Base-by-base conservation (phyloP, 1,140 invertebrate genomes). In the Meloidogyne exigua region DNA sequence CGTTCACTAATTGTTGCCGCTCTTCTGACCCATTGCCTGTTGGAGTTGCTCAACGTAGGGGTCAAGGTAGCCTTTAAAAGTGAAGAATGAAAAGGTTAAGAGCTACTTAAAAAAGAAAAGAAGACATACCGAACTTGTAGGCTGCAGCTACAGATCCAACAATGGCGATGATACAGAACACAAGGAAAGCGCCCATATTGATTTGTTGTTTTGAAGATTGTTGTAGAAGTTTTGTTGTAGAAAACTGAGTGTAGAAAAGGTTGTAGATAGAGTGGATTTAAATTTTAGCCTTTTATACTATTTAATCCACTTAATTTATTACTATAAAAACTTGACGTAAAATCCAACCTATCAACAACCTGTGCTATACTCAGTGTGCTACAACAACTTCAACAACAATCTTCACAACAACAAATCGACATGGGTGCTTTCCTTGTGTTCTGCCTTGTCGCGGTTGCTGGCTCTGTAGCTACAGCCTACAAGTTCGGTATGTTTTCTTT, bases 371-470 rank as follows among this genome's bases (percentile, higher is more conserved):
- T 49, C n/a, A 74, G 28, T 11, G 66, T 49, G 11, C 49, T 63
- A 39, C 72, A 66, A 44, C 49, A n/a, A n/a, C 49, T 57, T 57
- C 49, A 57, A 57, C 49, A 57, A n/a, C 49, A n/a, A n/a, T n/a
- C 49, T 57, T 57, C 49, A 57, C n/a, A 57, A 57, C 49, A 57
- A 57, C 49, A 49, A 49, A n/a, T 57, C 49, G 21, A 57, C 49
- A 57, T 57, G 49, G 49, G 49, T 57, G 49, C 49, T 9, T 18
- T n/a, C 49, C 5, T 57, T n/a, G 18, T 57, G 49, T 9, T 57
- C 49, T 57, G 18, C n/a, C 49, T 57, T 4, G 1, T 57, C 18
- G 49, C 49, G 5, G 49, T 57, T n/a, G 49, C n/a, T 57, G 49
- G 18, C 4, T 18, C 18, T 57, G 49, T 57, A 5, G 49, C 49